Conservation (phyloP, 2,797 vertebrate species). For the Morelia viridis region DNA sequence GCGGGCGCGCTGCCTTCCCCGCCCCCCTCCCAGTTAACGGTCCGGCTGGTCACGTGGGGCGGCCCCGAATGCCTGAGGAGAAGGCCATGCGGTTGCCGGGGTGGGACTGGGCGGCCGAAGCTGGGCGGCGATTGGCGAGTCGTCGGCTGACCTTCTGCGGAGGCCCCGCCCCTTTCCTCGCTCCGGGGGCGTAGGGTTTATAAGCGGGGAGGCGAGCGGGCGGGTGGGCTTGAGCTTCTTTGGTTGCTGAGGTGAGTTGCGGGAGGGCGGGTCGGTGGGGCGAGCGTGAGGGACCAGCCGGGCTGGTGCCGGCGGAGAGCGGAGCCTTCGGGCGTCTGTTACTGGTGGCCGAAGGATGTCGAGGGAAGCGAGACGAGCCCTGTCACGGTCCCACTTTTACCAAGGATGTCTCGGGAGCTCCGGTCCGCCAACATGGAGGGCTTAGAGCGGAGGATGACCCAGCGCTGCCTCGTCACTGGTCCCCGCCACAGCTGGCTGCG, state of each 20-base stretch:
- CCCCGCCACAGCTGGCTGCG: not conserved
- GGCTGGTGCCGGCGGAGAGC: not conserved
- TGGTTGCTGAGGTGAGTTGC: constrained; percentile 54
- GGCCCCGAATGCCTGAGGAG: not conserved
- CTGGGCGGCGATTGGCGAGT: constrained; percentile 3
- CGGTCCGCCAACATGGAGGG: not conserved
- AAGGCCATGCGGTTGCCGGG: not conserved
- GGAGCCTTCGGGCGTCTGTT: not conserved
- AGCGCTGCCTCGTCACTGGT: not conserved
- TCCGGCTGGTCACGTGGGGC: not conserved
- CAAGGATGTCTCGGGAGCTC: not conserved
- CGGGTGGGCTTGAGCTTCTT: constrained; percentile 41
- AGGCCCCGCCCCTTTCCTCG: constrained; percentile 7
- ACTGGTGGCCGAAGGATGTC: not conserved
- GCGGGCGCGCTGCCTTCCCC: not conserved
- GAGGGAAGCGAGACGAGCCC: not conserved
- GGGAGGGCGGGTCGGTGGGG: not conserved
- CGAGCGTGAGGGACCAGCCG: too few relatives aligned
- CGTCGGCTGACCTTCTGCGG: not conserved
- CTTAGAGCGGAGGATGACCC: not conserved
- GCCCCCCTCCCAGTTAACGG: constrained; percentile 1
- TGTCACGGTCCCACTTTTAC: not conserved
- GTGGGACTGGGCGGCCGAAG: not conserved
- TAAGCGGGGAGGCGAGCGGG: constrained; percentile 15
- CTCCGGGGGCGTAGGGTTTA: constrained; percentile 35